Base-by-base conservation (phyloP, 2,888 invertebrate genomes). In the Smittia aterrima region DNA sequence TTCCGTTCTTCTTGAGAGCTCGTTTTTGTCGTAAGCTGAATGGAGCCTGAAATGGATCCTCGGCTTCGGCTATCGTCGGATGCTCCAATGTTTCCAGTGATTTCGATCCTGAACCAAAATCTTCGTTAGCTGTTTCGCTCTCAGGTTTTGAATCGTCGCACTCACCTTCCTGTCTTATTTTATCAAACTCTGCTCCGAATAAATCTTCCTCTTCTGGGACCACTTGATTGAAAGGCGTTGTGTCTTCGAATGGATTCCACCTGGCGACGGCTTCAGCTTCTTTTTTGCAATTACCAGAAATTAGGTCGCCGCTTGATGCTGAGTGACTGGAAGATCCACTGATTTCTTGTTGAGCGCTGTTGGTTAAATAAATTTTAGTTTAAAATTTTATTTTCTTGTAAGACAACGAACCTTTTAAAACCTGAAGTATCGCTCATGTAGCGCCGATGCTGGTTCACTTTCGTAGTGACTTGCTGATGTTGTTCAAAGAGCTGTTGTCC, bases 371-470 rank as follows among this genome's bases (percentile, higher is more conserved):
- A 73, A 75, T 73, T 18, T 20, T 47, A 13, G 11, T 16, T 47
- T 9, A 11, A 13, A 47, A 47, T 32, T 9, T 32, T 9, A 32
- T 32, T 3, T 6, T 6, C 32, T 32, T 9, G 9, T 32, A 3
- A 32, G 32, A 3, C 7, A 6, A 6, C 58, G 53, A 84, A 91
- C 91, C 91, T 91, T 80, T 90, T 90, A 79, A 92, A 92, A 77
- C 92, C 91, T 74, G 91, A 90, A 1, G 93, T 93, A 79, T 93
- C 93, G 80, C 92, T 92, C 82, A 92, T 91, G 81, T 93, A 92
- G 75, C 93, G 86, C 73, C 93, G 84, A 80, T 93, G 93, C 6
- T 88, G 87, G 58, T 76, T 54, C 6, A 70, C 78, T 76, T 82
- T 82, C 7, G 82, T 81, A 54, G 82, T 80, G 38, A 79, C 79